Conservation (phyloP, 2,888 invertebrate genomes). For the Danaus chrysippus region DNA sequence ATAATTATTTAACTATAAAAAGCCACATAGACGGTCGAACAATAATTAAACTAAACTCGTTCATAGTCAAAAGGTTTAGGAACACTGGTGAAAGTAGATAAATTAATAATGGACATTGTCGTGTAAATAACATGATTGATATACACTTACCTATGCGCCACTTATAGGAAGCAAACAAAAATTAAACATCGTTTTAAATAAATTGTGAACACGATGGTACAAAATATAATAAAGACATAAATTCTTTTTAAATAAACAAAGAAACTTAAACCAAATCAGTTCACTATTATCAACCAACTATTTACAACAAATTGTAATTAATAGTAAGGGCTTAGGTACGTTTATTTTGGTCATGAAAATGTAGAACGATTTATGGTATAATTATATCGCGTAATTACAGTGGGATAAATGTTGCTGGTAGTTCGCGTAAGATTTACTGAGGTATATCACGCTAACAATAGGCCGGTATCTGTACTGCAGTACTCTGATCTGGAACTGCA, state of each 20-base stretch:
- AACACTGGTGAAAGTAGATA: conserved; percentile 28
- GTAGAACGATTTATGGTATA: conserved; percentile 52
- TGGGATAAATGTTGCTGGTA: conserved; percentile 47
- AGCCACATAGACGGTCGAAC: conserved; percentile 49
- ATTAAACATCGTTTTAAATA: too few relatives aligned
- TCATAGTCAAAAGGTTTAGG: conserved; percentile 34
- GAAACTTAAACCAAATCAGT: conserved; percentile 5
- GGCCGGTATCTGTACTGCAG: conserved; percentile 52
- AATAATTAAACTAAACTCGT: conserved; percentile 36
- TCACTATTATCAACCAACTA: not conserved
- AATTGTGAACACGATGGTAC: conserved; percentile 10
- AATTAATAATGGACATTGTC: conserved; percentile 44
- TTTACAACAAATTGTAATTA: conserved; percentile 4
- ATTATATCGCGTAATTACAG: conserved; percentile 63
- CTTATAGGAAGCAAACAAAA: too few relatives aligned
- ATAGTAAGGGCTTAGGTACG: conserved; percentile 2
- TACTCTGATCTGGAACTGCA: conserved; percentile 39
- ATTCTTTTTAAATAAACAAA: conserved; percentile 2
- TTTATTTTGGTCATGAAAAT: conserved; percentile 17
- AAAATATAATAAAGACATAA: not conserved
- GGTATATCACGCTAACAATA: conserved; percentile 72
- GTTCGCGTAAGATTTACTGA: conserved; percentile 51
- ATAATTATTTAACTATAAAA: conserved; percentile 65
- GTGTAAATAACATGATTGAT: too few relatives aligned
- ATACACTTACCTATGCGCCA: too few relatives aligned